A percentile compares a stretch with the other conserved stretches of the same genome.
phyloP scores from a whole-genome alignment of 2,113 vertebrate genomes.

The Dromiciops gliroides region DNA sequence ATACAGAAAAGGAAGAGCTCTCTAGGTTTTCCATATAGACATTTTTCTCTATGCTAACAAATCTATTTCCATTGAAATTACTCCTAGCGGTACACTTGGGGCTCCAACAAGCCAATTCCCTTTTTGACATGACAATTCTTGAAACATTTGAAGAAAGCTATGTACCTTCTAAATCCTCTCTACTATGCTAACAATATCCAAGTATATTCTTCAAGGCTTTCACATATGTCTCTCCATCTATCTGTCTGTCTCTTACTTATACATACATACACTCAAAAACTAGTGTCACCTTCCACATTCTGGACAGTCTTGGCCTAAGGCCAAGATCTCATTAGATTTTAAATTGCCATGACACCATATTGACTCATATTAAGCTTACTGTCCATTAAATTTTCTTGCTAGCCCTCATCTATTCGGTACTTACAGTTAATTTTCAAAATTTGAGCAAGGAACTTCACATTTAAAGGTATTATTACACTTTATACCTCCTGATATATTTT shows the following conservation, averaged over 20 bases:
- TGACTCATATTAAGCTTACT: background rate
- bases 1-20: background rate
- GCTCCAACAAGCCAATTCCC: background rate
- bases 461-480: background rate
- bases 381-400: background rate
- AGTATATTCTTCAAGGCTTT: background rate
- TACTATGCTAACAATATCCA: background rate
- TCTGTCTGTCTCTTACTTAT: background rate
- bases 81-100: background rate
- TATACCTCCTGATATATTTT: background rate
- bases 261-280: background rate
- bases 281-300: background rate
- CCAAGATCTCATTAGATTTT: background rate
- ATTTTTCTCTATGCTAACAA: background rate
- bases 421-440: background rate
- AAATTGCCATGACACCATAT: background rate
- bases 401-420: background rate
- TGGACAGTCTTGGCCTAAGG: background rate
- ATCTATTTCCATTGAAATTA: background rate
- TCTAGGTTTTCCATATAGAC: background rate
- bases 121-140: background rate
- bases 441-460: background rate
- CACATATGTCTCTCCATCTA: too few species aligned
- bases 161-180: background rate
- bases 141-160: background rate